Evolutionary conservation across 2,888 invertebrate genomes (phyloP).

Genomic region (Nemotelus nigrinus): DNA sequence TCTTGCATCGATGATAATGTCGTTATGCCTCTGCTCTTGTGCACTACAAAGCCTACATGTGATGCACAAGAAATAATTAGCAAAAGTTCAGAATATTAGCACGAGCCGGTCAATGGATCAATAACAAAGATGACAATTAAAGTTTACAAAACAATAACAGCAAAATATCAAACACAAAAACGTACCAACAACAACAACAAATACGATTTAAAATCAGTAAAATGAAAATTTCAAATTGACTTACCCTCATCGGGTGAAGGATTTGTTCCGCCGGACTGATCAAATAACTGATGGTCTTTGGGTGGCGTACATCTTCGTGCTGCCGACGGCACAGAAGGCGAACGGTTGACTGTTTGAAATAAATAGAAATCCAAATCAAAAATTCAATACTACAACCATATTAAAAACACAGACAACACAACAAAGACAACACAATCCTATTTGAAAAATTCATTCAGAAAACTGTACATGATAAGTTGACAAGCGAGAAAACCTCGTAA

Average conservation of each 20-base stretch:
- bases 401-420: conserved; percentile 51
- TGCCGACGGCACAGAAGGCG: conserved; percentile 53
- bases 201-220: neutral
- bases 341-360: conserved; percentile 53
- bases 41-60: conserved; percentile 75
- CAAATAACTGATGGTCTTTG: conserved; percentile 58
- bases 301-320: conserved; percentile 60
- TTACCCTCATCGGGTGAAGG: conserved; percentile 61
- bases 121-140: neutral
- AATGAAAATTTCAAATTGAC: conserved; percentile 22
- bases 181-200: neutral
- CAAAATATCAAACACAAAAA: conserved; percentile 6
- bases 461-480: neutral
- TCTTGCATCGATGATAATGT: conserved; percentile 77
- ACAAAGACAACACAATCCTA: conserved; percentile 45
- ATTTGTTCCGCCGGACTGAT: conserved; percentile 54
- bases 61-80: neutral
- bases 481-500: neutral
- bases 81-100: neutral
- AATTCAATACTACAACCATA: conserved; percentile 43
- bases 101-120: conserved; percentile 11
- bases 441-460: conserved; percentile 33
- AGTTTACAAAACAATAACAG: conserved; percentile 1
- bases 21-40: conserved; percentile 80
- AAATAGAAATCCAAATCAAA: neutral